A percentile compares a stretch with the other conserved stretches of the same genome.
These are phyloP conservation scores for Chionis minor DNA, from an alignment of 2,113 vertebrate genomes.

Conservation along the genomic window DNA sequence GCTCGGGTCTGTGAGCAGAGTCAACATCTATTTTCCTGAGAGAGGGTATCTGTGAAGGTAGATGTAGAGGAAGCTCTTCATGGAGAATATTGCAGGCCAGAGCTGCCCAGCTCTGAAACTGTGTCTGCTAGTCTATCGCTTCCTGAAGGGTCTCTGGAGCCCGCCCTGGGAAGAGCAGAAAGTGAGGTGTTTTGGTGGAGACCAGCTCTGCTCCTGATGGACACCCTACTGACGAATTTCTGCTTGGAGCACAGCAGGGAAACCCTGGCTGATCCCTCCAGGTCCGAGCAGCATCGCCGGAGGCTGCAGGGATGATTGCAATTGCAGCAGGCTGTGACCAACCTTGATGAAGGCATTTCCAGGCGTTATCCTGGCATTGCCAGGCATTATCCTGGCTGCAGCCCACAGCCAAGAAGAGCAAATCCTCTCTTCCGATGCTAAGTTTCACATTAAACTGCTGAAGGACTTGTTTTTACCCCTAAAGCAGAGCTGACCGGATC, in stretches of 20 bases:
- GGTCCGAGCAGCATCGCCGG: background rate
- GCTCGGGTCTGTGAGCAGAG: background rate
- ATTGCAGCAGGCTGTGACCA: background rate
- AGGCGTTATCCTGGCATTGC: too few species aligned
- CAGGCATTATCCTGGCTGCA: background rate
- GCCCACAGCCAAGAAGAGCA: background rate
- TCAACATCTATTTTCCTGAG: background rate
- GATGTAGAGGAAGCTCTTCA: background rate
- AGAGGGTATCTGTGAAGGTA: background rate
- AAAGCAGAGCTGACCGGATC: background rate
- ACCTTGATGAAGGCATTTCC: rapidly evolving
- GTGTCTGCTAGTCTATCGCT: rapidly evolving
- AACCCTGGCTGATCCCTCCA: too few species aligned
- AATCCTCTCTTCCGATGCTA: background rate
- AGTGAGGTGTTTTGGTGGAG: background rate
- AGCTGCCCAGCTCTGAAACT: background rate
- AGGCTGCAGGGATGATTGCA: background rate
- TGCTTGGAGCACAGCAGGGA: background rate
- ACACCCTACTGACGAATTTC: background rate
- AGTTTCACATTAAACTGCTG: background rate
- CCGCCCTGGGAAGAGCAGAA: background rate
- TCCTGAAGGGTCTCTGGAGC: background rate
- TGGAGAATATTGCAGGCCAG: background rate
- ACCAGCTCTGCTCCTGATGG: background rate
- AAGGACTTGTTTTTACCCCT: background rate